phyloP scores from a whole-genome alignment of 2,113 vertebrate species.

The Burhinus bistriatus region DNA sequence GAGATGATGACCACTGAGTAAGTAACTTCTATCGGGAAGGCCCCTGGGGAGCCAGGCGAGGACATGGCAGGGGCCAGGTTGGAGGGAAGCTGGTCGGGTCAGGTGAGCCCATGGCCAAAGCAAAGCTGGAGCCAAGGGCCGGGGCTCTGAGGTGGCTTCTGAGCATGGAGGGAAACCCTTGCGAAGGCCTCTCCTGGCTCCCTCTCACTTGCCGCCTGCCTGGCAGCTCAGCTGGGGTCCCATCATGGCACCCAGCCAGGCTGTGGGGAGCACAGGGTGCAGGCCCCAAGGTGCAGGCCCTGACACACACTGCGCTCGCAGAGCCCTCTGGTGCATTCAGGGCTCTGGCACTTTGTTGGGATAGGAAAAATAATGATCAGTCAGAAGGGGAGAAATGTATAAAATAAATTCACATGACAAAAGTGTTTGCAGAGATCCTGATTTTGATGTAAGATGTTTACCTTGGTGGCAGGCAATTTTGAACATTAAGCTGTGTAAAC shows the following conservation, averaged over 20 bases:
- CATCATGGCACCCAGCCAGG: rapidly evolving
- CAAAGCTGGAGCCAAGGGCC: not conserved
- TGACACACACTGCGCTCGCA: rapidly evolving
- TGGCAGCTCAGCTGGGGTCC: not conserved
- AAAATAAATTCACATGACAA: not conserved
- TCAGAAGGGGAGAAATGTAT: not conserved
- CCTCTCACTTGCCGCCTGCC: not conserved
- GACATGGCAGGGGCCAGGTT: no score
- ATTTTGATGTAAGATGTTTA: not conserved
- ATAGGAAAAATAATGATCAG: not conserved
- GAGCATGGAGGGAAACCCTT: rapidly evolving
- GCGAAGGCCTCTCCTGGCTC: no score
- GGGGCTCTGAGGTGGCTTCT: not conserved
- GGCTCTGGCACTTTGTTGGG: not conserved
- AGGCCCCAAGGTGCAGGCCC: not conserved
- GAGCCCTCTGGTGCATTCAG: rapidly evolving
- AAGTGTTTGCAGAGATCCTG: not conserved
- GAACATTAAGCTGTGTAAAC: not conserved
- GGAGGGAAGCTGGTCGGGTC: rapidly evolving
- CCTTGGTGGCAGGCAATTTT: not conserved
- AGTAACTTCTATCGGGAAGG: not conserved
- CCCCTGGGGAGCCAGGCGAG: not conserved
- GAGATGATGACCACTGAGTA: not conserved
- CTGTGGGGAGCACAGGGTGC: rapidly evolving
- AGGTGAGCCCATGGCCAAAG: not conserved